Evolutionary conservation across 2,113 vertebrate species (phyloP), one percentile per base, ranked within the genome.

Genomic region (Phasianus colchicus): DNA sequence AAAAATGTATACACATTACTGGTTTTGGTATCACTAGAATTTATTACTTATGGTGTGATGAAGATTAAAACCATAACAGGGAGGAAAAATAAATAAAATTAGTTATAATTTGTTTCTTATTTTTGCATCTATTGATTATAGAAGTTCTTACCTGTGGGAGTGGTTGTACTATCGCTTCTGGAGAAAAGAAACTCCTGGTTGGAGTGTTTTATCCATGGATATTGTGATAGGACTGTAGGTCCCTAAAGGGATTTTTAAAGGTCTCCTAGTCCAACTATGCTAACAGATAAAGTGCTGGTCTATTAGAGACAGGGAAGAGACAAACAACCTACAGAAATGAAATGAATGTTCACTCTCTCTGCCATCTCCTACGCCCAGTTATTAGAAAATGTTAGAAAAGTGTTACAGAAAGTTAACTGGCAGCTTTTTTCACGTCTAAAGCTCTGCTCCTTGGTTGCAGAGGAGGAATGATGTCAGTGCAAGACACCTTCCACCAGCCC

Each of bases 401-500:
- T 3, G 8, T 11, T 18, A 29, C 32, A 19, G 63, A 70, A 27
- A 73, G 5, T 3, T 45, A 27, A 40, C 42, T 14, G 24, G 6
- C 21, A 30, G 16, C 11, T 52, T 70, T 47, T 70, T 70, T n/a
- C 71, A 22, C 54, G 29, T 4, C 11, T 22, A 38, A 65, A 30
- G 24, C 47, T 8, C 0, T 0, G 24, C 58, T 8, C 0, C 0
- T 17, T 47, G 10, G 9, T 7, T 36, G 25, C 20, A 63, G 27
- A 83, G 60, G 3, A 36, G 54, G 9, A 61, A 30, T 75, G 22
- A 79, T 58, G 13, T 29, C 10, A 3, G n/a, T 29, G 17, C 15
- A 47, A 40, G 24, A n/a, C 0, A 1, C 0, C 0, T 11, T 11
- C 27, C 2, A 1, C 16, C 3, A 74, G 58, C 9, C 11, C 17